Base-by-base conservation (phyloP, 1,140 invertebrate genomes). In the Aphaenogaster floridana region DNA sequence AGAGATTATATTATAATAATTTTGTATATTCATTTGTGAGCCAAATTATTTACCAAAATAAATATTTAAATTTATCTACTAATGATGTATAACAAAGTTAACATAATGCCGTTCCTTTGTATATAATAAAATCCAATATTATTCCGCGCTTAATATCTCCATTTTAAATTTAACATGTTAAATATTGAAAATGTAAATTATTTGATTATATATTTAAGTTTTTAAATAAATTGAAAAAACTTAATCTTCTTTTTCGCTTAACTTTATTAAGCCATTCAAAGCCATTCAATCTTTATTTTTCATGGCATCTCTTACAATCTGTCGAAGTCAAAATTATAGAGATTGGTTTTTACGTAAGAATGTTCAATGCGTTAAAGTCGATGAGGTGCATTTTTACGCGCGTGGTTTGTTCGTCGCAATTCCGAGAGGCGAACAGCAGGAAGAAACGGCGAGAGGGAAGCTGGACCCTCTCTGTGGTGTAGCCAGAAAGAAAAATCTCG, bases 401-500 rank as follows among this genome's bases (percentile, higher is more conserved):
- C 45, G 13, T 36, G 63, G 36, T 15, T 45, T 66, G 34, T 6
- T 68, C 34, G 61, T 39, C 15, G 36, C 45, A 50, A 6, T 39
- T 52, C 3, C n/a, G 48, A 86, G 54, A 79, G 45, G 0, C 4
- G 36, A 39, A 52, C 50, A 34, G 21, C 15, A 86, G 59, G 36
- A 77, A 78, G 48, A 66, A 54, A 34, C 48, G 6, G 8, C 15
- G 34, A 84, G 68, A 81, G 48, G 48, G 69, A 74, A 45, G 28
- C 52, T 74, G 68, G 66, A 9, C 21, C 17, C 39, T 71, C 45
- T 71, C 21, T 21, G 13, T 17, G 21, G 39, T 61, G 9, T 21
- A 61, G 57, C 42, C 11, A 48, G 39, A 48, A 42, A 84, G 68
- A 84, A 76, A 76, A 84, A 84, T 84, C 69, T 76, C 4, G 28